These are phyloP conservation scores for Carcinoscorpius rotundicauda DNA, from an alignment of 1,140 invertebrate species.

Conservation along the genomic window DNA sequence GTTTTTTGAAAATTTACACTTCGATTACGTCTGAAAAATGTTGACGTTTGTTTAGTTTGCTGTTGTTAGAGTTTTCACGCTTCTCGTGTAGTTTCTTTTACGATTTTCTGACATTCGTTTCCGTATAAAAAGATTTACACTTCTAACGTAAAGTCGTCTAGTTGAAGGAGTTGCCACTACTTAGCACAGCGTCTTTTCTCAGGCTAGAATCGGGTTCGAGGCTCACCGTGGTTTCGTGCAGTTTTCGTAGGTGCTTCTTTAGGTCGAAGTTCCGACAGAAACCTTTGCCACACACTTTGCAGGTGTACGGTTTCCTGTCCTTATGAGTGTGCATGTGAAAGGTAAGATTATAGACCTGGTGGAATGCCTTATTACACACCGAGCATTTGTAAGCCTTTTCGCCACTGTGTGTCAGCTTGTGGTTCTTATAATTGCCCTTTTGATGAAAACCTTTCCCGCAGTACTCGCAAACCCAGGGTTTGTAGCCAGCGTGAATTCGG, in stretches of 20 bases:
- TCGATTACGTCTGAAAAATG: too few species aligned
- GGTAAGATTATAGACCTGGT: constrained; percentile 96
- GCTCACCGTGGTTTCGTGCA: constrained; percentile 45
- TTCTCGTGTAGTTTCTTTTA: too few species aligned
- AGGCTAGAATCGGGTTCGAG: too few species aligned
- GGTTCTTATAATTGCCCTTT: constrained; percentile 30
- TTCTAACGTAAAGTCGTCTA: too few species aligned
- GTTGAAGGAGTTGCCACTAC: too few species aligned
- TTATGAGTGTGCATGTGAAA: constrained; percentile 99
- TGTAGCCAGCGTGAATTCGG: constrained; percentile 42
- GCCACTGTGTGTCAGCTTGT: constrained; percentile 33
- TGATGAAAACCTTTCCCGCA: constrained; percentile 44
- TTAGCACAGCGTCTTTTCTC: too few species aligned
- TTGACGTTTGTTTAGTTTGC: too few species aligned
- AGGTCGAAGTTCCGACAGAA: constrained; percentile 98
- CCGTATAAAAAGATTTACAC: too few species aligned
- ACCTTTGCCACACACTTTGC: constrained; percentile 84
- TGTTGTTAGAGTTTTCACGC: too few species aligned
- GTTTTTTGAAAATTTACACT: too few species aligned
- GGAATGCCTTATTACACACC: constrained; percentile 48
- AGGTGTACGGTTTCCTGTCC: constrained; percentile 94
- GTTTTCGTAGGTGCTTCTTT: constrained; percentile 93
- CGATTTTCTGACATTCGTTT: too few species aligned
- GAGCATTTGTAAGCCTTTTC: constrained; percentile 37
- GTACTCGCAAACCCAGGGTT: constrained; percentile 43